Evolutionary conservation across 2,888 invertebrate species (phyloP).

Genomic region (Chironomus riparius): DNA sequence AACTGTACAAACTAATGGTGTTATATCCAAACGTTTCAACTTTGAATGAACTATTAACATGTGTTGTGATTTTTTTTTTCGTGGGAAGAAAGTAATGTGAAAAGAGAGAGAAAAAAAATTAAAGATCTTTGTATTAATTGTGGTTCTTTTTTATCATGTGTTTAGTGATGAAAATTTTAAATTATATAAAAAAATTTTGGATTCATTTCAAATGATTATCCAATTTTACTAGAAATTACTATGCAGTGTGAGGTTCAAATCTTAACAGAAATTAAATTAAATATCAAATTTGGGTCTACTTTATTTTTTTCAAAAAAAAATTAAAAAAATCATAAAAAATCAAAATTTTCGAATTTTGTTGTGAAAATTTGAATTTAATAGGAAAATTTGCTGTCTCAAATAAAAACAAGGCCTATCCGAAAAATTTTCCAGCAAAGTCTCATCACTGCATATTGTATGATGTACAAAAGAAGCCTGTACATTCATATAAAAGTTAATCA

Average conservation of each 20-base stretch:
- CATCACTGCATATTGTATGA: too few species aligned
- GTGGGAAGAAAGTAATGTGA: neutral
- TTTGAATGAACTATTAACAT: conserved; percentile 78
- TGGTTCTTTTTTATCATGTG: neutral
- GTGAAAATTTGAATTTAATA: too few species aligned
- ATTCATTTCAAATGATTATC: neutral
- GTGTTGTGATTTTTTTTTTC: neutral
- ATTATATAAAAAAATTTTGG: neutral
- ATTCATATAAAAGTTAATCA: neutral
- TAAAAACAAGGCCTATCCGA: too few species aligned
- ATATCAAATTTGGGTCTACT: neutral
- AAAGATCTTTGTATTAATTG: neutral
- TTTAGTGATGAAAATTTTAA: neutral
- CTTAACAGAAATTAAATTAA: too few species aligned
- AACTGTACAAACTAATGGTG: conserved; percentile 98
- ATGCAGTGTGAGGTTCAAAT: too few species aligned
- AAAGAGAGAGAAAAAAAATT: neutral
- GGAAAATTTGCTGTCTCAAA: too few species aligned
- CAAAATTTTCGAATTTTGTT: too few species aligned
- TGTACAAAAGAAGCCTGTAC: too few species aligned
- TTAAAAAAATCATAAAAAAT: too few species aligned
- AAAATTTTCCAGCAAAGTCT: too few species aligned
- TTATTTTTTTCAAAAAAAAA: too few species aligned
- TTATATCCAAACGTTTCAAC: conserved; percentile 96
- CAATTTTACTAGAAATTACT: too few species aligned